These are phyloP conservation scores for Meloidogyne chitwoodi DNA, from an alignment of 1,140 invertebrate genomes.

Conservation along the genomic window DNA sequence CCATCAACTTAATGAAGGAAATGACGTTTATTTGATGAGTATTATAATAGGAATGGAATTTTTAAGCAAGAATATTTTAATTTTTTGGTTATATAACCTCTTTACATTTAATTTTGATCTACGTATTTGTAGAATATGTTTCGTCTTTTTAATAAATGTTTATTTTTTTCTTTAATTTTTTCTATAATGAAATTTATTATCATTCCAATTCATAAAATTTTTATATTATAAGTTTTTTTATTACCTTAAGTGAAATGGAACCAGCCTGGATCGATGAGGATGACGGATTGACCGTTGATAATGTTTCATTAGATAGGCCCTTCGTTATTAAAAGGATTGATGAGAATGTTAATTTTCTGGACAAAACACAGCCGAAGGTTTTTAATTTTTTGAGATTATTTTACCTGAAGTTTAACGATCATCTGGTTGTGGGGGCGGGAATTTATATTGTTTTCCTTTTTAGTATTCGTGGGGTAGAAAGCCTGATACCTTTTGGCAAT, in stretches of 20 bases:
- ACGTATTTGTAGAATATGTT: no score
- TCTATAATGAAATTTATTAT: no score
- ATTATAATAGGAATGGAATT: background rate
- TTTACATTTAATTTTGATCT: background rate
- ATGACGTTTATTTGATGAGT: background rate
- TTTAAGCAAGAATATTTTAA: background rate
- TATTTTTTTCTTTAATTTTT: no score
- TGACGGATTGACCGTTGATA: background rate
- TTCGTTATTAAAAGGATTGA: background rate
- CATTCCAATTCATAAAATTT: no score
- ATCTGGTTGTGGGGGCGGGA: no score
- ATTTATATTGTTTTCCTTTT: no score
- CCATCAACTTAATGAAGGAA: background rate
- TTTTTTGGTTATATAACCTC: background rate
- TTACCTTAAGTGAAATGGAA: no score
- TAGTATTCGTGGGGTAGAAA: no score
- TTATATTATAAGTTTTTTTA: no score
- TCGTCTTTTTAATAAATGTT: no score
- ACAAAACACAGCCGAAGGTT: background rate
- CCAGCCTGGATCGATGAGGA: slow-evolving; percentile 10
- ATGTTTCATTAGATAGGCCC: background rate
- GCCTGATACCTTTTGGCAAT: no score
- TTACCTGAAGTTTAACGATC: background rate
- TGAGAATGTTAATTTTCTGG: background rate
- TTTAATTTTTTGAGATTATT: background rate